Conservation (phyloP, 92 coral and sea anemone species). For the Pocillopora meandrina region DNA sequence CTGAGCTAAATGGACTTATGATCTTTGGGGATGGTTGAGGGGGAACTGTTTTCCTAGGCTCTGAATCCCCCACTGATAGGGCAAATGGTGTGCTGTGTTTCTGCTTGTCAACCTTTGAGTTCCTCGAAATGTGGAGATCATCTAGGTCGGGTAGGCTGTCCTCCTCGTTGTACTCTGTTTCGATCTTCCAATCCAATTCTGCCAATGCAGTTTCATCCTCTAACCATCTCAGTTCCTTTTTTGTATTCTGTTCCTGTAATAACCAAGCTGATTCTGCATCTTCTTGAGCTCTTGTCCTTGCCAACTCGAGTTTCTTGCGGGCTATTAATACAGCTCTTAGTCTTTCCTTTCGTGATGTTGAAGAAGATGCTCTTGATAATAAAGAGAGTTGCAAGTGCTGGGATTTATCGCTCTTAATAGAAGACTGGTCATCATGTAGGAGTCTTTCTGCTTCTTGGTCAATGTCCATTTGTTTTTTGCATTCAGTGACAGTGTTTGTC, state of each 20-base stretch:
- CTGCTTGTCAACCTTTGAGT: background rate
- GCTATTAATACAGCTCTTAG: constrained; percentile 37
- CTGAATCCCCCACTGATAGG: background rate
- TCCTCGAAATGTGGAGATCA: background rate
- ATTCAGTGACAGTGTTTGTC: constrained; percentile 30
- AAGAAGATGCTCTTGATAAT: constrained; percentile 16
- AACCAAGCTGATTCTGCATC: constrained; percentile 47
- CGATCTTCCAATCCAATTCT: constrained; percentile 53
- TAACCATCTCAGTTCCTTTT: constrained; percentile 35
- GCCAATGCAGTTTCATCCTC: constrained; percentile 52
- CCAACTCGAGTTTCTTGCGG: constrained; percentile 41
- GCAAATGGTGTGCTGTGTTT: background rate
- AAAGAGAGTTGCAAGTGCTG: background rate
- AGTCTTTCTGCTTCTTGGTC: constrained; percentile 8
- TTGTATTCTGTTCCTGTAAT: constrained; percentile 36
- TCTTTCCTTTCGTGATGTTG: constrained; percentile 33
- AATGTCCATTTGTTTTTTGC: constrained; percentile 10
- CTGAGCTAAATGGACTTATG: background rate
- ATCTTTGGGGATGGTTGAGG: background rate
- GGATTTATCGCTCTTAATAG: constrained; percentile 5
- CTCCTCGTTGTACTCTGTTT: constrained; percentile 35
- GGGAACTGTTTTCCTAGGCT: background rate
- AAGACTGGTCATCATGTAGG: constrained; percentile 12
- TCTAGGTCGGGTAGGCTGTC: background rate
- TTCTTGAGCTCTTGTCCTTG: constrained; percentile 41